Base-by-base conservation (phyloP, 1,140 invertebrate genomes). In the Tetramorium simillimum region DNA sequence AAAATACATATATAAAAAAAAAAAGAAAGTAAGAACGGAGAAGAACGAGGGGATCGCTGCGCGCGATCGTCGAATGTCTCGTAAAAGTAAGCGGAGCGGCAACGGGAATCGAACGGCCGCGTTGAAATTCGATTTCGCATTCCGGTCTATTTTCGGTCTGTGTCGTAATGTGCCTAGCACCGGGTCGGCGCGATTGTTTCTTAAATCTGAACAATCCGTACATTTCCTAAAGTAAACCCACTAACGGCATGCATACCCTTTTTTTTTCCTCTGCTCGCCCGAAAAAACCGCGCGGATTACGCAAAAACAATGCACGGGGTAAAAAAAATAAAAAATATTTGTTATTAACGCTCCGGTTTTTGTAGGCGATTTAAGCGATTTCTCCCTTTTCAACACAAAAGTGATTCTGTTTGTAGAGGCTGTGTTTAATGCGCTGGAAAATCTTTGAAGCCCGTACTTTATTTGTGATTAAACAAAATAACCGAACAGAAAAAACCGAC, bases 121-220 rank as follows among this genome's bases (percentile, higher is more conserved):
- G 80, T 43, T 49, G 53, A 84, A 84, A 73, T 84, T 84, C 69
- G 80, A 84, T 84, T 84, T 84, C 69, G 69, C 80, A 75, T 84
- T 84, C 80, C 69, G 53, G n/a, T 84, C 72, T 84, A 73, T 84
- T 84, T 75, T 84, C 69, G n/a, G 40, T 73, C 69, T 40, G 40
- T 60, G 62, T 43, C 62, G 46, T 65, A 43, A 69, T 33, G 46
- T 60, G 40, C 40, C 69, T 37, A 84, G 72, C 72, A 46, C 40
- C 65, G 37, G 1, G 49, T 43, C 24, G 53, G 24, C 40, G 53
- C 49, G 49, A 81, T 75, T 40, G 43, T 60, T 60, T 43, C 28
- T 84, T 75, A 58, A 75, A 73, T 12, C 46, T 21, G 10, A 6
- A 73, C 53, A 40, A 33, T 72, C 24, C 18, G 12, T 21, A 12